Conservation (phyloP, 2,797 vertebrate species). For the Lepidocolaptes lacrymiger region DNA sequence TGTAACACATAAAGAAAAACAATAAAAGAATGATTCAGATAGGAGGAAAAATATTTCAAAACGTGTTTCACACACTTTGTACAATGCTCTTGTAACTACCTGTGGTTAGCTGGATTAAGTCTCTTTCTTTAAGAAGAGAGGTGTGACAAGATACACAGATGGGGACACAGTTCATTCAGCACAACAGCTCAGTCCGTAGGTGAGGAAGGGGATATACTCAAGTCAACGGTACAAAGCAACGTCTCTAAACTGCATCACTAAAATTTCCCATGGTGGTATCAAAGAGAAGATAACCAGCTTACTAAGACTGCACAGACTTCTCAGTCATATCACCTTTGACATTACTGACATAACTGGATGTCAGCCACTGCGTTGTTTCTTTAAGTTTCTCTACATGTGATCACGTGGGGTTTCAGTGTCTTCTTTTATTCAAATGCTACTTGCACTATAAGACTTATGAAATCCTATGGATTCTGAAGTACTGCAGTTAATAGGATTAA, state of each 20-base stretch:
- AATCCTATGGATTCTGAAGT: neutral
- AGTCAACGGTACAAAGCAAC: neutral
- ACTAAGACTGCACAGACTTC: neutral
- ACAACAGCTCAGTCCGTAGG: neutral
- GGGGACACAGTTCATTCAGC: neutral
- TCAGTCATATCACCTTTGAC: neutral
- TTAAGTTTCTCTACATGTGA: neutral
- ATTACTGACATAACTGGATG: neutral
- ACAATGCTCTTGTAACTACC: neutral
- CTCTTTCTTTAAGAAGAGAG: neutral
- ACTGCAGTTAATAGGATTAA: conserved; percentile 37
- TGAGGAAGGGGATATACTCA: neutral
- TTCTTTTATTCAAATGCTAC: neutral
- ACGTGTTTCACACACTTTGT: neutral
- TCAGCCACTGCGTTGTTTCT: neutral
- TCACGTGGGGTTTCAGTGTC: neutral
- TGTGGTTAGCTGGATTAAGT: neutral
- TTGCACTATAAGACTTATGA: neutral
- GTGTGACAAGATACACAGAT: neutral
- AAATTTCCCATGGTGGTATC: neutral
- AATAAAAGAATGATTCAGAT: neutral
- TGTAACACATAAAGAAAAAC: neutral
- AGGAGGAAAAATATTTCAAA: neutral
- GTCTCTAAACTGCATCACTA: neutral
- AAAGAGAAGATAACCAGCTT: neutral